These are phyloP conservation scores for Pterophyllum scalare DNA, from an alignment of 2,113 vertebrate genomes.

Conservation along the genomic window DNA sequence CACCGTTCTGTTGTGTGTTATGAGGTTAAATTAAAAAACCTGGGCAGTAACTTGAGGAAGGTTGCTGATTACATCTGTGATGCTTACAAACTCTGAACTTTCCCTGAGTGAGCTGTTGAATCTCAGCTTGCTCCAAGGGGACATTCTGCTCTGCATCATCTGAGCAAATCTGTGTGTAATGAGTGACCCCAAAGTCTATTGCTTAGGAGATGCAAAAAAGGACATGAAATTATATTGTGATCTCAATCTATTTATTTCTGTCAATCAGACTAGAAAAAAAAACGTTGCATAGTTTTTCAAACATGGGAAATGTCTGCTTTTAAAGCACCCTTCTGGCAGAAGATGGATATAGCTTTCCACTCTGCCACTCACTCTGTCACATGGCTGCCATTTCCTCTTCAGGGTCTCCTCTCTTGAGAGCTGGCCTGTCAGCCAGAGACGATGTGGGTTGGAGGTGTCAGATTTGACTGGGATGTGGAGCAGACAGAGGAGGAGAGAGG, in stretches of 20 bases:
- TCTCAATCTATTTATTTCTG: neutral
- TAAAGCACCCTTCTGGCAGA: slow-evolving; percentile 47
- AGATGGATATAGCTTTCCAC: slow-evolving; percentile 60
- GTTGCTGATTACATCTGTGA: slow-evolving; percentile 30
- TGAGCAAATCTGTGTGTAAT: neutral
- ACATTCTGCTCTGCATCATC: neutral
- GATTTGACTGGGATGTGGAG: slow-evolving; percentile 54
- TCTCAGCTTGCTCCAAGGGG: slow-evolving; percentile 5
- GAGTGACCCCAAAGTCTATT: neutral
- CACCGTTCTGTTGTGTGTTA: no score
- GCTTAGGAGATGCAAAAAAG: neutral
- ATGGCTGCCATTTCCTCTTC: slow-evolving; percentile 62
- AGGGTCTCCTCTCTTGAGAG: slow-evolving; percentile 64
- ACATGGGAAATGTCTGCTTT: slow-evolving; percentile 28
- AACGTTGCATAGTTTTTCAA: slow-evolving; percentile 1
- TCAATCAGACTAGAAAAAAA: slow-evolving; percentile 1
- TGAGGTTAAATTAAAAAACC: slow-evolving; percentile 1
- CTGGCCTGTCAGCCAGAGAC: slow-evolving; percentile 57
- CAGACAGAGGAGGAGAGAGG: slow-evolving; percentile 20
- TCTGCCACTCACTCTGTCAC: slow-evolving; percentile 72
- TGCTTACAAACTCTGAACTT: slow-evolving; percentile 4
- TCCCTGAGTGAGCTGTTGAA: slow-evolving; percentile 14
- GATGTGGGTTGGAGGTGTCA: slow-evolving; percentile 49
- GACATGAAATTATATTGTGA: neutral
- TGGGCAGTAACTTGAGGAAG: neutral